Base-by-base conservation (phyloP, 2,797 vertebrate species). In the Myripristis jacobus region DNA sequence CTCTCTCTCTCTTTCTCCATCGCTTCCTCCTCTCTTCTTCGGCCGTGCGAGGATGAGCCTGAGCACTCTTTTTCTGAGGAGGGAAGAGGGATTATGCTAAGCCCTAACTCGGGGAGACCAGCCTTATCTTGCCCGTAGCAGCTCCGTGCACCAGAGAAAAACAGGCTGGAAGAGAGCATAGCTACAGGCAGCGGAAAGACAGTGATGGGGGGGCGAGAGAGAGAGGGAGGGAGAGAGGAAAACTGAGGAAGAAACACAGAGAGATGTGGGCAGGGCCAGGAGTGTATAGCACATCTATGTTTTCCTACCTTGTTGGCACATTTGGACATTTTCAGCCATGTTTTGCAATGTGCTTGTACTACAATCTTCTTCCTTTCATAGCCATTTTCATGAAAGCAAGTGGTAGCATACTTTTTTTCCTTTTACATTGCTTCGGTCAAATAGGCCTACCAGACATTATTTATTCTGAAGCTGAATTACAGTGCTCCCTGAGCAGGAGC, bases 81-180 rank as follows among this genome's bases (percentile, higher is more conserved):
- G 91, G 90, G 89, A 93, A 90, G 90, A 89, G 85, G 92, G 94
- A 95, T 95, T 94, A 95, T 88, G 91, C 89, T 94, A 94, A 94
- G 91, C 93, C 88, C 80, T 87, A 92, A 93, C 91, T 93, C 89
- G 84, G 89, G 86, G 85, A 92, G 89, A 90, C 89, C 87, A 80
- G 88, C 89, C 93, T 95, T 95, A 95, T 95, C 93, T 95, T 87
- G 89, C 92, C 93, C 87, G 91, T 90, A 93, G 93, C 94, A 94
- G 93, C 91, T 91, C 84, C 66, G 73, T 90, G 91, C 91, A 91
- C 91, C 87, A 92, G 92, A 93, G 92, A 92, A 91, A 92, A 91
- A 92, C 84, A 89, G 90, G 65, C 91, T 88, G 79, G 82, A 90
- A 91, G 79, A 91, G 89, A 90, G 91, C 84, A 91, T 70, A 87